These are phyloP conservation scores for Nasonia oneida DNA, from an alignment of 2,888 invertebrate genomes.

Conservation along the genomic window DNA sequence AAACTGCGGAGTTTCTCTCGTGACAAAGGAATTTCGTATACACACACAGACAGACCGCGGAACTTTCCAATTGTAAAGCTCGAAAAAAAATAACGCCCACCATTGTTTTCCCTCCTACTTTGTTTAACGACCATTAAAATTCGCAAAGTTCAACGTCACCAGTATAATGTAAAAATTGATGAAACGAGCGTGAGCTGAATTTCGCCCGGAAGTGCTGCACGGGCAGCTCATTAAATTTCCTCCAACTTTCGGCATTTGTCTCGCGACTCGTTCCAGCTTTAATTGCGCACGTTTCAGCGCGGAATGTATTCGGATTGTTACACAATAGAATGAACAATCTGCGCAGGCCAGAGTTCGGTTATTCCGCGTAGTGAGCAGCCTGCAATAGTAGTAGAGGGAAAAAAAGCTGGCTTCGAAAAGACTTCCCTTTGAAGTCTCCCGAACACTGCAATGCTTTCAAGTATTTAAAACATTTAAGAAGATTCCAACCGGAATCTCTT, in stretches of 20 bases:
- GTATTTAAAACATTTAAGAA: constrained; percentile 14
- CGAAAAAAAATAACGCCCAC: not conserved
- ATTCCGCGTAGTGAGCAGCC: not conserved
- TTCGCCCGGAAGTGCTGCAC: not conserved
- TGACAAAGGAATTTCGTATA: constrained; percentile 2
- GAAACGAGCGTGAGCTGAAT: constrained; percentile 9
- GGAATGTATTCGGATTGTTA: not conserved
- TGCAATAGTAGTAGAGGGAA: not conserved
- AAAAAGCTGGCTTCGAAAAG: constrained; percentile 5
- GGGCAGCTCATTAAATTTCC: constrained; percentile 2
- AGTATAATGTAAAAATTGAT: constrained; percentile 2
- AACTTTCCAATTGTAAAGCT: not conserved
- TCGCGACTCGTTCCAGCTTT: constrained; percentile 8
- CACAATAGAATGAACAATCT: constrained; percentile 1
- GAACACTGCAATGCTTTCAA: not conserved
- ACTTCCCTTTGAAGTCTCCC: not conserved
- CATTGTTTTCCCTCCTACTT: not conserved
- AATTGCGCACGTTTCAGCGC: not conserved
- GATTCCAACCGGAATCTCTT: not conserved
- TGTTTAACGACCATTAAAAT: not conserved
- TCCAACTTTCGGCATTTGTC: constrained; percentile 12
- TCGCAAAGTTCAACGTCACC: not conserved
- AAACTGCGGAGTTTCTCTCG: not conserved
- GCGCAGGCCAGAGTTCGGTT: not conserved
- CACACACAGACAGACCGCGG: not conserved